Conservation (phyloP, 1,140 invertebrate species). For the Tribolium castaneum region DNA sequence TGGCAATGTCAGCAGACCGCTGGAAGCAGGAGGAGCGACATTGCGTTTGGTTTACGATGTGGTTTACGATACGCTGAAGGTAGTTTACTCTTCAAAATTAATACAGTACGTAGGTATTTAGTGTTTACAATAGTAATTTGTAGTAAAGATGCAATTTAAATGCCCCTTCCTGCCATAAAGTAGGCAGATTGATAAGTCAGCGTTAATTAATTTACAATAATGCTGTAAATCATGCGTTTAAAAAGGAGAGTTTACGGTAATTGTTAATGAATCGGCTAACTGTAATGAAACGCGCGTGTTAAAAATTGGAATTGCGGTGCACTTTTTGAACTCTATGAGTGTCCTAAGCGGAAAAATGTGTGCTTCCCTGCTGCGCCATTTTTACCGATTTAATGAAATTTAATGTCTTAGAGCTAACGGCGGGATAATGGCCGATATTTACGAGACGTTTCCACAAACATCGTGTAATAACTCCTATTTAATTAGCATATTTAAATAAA, state of each 20-base stretch:
- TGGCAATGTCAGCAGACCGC: background rate
- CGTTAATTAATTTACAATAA: background rate
- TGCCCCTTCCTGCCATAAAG: background rate
- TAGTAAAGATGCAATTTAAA: background rate
- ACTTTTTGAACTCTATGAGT: background rate
- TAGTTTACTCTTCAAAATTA: background rate
- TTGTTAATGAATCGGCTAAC: background rate
- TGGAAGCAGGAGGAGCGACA: background rate
- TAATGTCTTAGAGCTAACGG: constrained; percentile 26
- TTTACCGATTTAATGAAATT: constrained; percentile 6
- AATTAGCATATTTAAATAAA: constrained; percentile 40
- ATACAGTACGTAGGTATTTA: background rate
- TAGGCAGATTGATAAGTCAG: background rate
- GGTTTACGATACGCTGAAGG: background rate
- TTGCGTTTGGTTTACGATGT: background rate
- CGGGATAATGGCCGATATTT: constrained; percentile 12
- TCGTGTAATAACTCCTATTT: constrained; percentile 35
- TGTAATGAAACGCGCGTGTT: background rate
- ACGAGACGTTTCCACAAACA: constrained; percentile 30
- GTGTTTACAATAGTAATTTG: background rate
- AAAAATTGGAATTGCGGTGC: background rate
- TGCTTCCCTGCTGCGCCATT: background rate
- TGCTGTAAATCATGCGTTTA: background rate
- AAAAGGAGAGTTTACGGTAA: background rate
- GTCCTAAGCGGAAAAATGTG: background rate